Evolutionary conservation across 2,113 vertebrate genomes (phyloP).

Genomic region (Anguilla japonica): DNA sequence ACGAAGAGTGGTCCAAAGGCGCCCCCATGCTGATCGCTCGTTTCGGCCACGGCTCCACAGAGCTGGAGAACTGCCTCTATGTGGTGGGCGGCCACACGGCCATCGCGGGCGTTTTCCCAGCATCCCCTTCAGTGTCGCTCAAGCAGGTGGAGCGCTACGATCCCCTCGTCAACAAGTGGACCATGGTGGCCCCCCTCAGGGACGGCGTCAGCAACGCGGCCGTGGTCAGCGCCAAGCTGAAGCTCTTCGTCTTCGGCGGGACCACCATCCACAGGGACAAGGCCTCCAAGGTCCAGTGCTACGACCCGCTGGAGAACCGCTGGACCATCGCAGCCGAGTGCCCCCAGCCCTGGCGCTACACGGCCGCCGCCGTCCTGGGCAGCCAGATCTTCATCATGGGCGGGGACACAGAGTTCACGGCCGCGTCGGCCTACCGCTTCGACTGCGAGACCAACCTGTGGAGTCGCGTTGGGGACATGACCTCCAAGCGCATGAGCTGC

Average conservation of each 20-base stretch:
- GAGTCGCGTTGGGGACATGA: slow-evolving; percentile 93
- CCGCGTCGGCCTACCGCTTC: slow-evolving; percentile 88
- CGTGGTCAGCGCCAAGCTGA: slow-evolving; percentile 87
- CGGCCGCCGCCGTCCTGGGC: slow-evolving; percentile 85
- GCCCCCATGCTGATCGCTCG: slow-evolving; percentile 92
- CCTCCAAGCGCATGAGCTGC: slow-evolving; percentile 94
- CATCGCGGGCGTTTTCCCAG: slow-evolving; percentile 84
- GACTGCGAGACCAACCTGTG: slow-evolving; percentile 89
- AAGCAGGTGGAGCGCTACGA: slow-evolving; percentile 91
- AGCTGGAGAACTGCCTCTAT: slow-evolving; percentile 86
- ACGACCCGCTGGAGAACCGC: slow-evolving; percentile 81
- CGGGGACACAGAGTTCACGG: slow-evolving; percentile 90
- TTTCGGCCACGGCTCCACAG: slow-evolving; percentile 89
- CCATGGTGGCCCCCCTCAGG: slow-evolving; percentile 86
- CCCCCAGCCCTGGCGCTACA: slow-evolving; percentile 93
- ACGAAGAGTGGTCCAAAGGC: slow-evolving; percentile 92
- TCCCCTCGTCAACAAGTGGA: slow-evolving; percentile 85
- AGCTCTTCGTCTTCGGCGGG: slow-evolving; percentile 90
- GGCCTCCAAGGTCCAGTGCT: slow-evolving; percentile 93
- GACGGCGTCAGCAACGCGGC: slow-evolving; percentile 92
- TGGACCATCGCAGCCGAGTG: slow-evolving; percentile 89
- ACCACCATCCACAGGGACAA: slow-evolving; percentile 89
- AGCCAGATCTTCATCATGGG: slow-evolving; percentile 98
- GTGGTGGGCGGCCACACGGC: slow-evolving; percentile 92
- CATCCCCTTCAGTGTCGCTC: slow-evolving; percentile 87